These are phyloP conservation scores for Folsomia manolachei DNA, from an alignment of 2,888 invertebrate genomes.

Conservation along the genomic window DNA sequence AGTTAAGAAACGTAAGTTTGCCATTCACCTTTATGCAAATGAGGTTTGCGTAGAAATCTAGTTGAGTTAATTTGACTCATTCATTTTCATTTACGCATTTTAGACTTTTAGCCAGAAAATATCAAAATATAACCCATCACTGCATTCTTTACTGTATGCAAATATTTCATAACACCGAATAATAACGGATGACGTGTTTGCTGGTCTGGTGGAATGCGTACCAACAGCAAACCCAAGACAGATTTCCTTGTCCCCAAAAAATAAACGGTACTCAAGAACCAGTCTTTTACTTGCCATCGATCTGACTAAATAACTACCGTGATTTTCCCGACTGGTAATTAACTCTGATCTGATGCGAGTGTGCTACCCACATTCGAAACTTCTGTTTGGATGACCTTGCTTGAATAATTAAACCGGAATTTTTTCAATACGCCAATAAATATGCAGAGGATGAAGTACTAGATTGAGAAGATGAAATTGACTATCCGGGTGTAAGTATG, in stretches of 20 bases:
- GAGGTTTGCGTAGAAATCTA: too few relatives aligned
- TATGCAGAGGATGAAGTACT: not conserved
- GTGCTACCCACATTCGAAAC: too few relatives aligned
- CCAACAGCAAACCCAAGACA: not conserved
- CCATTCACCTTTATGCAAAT: too few relatives aligned
- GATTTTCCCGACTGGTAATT: not conserved
- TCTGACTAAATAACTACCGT: too few relatives aligned
- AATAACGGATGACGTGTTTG: not conserved
- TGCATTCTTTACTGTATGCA: too few relatives aligned
- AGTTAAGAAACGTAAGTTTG: too few relatives aligned
- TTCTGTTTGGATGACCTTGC: not conserved
- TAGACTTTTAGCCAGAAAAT: too few relatives aligned
- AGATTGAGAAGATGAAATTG: too few relatives aligned
- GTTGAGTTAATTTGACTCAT: too few relatives aligned
- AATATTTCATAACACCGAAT: not conserved
- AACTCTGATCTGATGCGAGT: not conserved
- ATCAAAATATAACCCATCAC: too few relatives aligned
- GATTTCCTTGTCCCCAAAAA: not conserved
- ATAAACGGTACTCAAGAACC: not conserved
- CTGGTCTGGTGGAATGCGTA: not conserved
- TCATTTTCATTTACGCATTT: too few relatives aligned
- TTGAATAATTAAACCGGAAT: not conserved
- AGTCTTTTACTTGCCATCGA: not conserved
- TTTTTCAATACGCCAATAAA: not conserved
- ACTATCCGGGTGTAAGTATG: not conserved